phyloP scores from a whole-genome alignment of 2,888 invertebrate species.

The Graphium colonna region DNA sequence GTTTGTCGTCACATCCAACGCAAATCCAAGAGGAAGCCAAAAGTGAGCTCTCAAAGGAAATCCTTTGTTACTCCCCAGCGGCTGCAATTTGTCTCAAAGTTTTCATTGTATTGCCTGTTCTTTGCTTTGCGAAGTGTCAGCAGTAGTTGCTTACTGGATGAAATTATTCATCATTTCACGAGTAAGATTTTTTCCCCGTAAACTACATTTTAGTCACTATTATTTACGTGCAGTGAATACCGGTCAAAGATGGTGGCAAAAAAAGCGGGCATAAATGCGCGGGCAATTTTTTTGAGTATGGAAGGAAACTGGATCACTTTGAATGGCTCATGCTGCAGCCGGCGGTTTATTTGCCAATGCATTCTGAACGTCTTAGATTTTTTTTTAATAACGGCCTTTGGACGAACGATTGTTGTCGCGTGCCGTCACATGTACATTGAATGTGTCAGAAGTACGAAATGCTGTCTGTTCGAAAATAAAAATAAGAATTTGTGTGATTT shows the following conservation, averaged over 20 bases:
- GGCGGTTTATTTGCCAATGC: slow-evolving; percentile 33
- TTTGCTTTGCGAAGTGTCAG: slow-evolving; percentile 11
- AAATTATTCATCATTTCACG: slow-evolving; percentile 6
- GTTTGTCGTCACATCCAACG: not conserved
- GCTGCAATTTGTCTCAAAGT: slow-evolving; percentile 13
- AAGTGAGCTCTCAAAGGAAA: slow-evolving; percentile 5
- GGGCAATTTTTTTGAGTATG: slow-evolving; percentile 28
- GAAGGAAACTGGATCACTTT: slow-evolving; percentile 47
- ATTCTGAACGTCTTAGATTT: slow-evolving; percentile 8
- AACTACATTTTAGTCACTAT: not conserved
- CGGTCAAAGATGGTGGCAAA: slow-evolving; percentile 1
- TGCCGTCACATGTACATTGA: not conserved
- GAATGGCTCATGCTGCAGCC: slow-evolving; percentile 49
- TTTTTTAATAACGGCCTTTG: not conserved
- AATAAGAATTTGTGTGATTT: too few relatives aligned
- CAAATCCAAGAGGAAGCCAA: not conserved
- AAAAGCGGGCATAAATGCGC: too few relatives aligned
- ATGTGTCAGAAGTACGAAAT: too few relatives aligned
- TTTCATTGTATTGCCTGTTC: not conserved
- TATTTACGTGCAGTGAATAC: too few relatives aligned
- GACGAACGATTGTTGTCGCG: not conserved
- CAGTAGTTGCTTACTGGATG: slow-evolving; percentile 12
- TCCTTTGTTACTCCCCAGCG: not conserved
- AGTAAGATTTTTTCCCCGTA: not conserved
- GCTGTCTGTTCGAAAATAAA: too few relatives aligned